Percentiles rank a stretch among this genome's conserved stretches.
phyloP scores from a whole-genome alignment of 2,797 vertebrate species.

The Pipistrellus pipistrellus region DNA sequence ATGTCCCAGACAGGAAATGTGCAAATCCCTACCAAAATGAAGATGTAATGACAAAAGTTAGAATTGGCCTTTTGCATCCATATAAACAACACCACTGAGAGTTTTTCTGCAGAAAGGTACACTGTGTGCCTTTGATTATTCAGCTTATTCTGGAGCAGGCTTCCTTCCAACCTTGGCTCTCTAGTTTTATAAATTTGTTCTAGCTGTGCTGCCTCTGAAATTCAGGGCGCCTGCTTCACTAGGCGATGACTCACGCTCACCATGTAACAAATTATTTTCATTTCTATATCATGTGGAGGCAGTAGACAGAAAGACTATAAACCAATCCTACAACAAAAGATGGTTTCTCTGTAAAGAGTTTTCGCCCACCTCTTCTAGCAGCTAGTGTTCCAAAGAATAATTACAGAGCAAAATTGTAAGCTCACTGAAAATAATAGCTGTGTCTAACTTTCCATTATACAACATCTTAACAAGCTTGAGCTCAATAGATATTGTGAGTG shows the following conservation, averaged over 20 bases:
- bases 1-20: neutral
- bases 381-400: constrained; percentile 59
- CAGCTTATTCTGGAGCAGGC: constrained; percentile 41
- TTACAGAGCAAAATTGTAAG: constrained; percentile 35
- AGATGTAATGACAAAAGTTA: neutral
- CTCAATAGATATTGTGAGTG: neutral
- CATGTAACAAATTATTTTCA: constrained; percentile 67
- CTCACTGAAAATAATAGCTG: constrained; percentile 15
- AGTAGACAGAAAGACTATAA: constrained; percentile 60
- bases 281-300: constrained; percentile 48
- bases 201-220: constrained; percentile 60
- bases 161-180: constrained; percentile 62
- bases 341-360: constrained; percentile 24
- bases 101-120: neutral
- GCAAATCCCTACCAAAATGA: neutral
- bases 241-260: constrained; percentile 68
- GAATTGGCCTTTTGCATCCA: constrained; percentile 37
- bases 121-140: neutral
- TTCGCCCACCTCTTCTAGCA: constrained; percentile 43
- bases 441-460: neutral
- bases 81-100: neutral
- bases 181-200: constrained; percentile 42
- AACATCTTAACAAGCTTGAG: constrained; percentile 10
- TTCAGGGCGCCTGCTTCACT: constrained; percentile 52
- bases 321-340: constrained; percentile 54